A percentile compares a stretch with the other conserved stretches of the same genome.
Evolutionary conservation across 1,140 invertebrate species (phyloP).

Genomic region (Brachionus asplanchnoidis): DNA sequence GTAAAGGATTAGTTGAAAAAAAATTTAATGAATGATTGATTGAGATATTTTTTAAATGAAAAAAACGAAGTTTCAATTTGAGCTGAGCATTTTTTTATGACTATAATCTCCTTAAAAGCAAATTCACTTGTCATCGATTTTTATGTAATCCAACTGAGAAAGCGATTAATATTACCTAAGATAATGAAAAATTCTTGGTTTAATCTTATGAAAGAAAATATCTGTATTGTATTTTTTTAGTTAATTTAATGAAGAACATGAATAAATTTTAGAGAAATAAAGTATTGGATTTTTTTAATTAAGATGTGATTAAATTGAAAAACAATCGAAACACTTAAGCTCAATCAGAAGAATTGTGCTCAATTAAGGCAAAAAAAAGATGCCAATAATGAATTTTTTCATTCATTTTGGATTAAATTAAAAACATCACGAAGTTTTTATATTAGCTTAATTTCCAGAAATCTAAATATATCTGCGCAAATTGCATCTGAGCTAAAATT

Average conservation of each 20-base stretch:
- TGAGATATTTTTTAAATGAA: not conserved
- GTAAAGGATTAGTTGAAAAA: not conserved
- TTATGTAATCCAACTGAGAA: not conserved
- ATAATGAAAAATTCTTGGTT: not conserved
- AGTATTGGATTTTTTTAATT: not conserved
- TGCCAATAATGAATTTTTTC: not conserved
- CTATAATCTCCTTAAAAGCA: not conserved
- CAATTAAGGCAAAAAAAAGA: not conserved
- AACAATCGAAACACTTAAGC: slow-evolving; percentile 1
- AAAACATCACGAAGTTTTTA: not conserved
- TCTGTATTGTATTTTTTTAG: not conserved
- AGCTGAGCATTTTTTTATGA: not conserved
- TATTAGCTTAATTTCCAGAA: not conserved
- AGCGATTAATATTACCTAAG: not conserved
- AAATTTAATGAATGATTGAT: not conserved
- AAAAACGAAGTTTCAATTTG: not conserved
- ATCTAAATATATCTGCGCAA: not conserved
- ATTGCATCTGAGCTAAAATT: not conserved
- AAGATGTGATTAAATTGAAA: not conserved
- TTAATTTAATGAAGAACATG: not conserved
- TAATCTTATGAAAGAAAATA: not conserved
- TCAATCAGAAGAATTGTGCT: not conserved
- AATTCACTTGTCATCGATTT: not conserved
- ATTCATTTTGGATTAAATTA: not conserved
- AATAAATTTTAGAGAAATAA: not conserved